Percentiles rank a stretch among this genome's conserved stretches.
phyloP scores from a whole-genome alignment of 2,797 vertebrate genomes.

The Mus minutoides region DNA sequence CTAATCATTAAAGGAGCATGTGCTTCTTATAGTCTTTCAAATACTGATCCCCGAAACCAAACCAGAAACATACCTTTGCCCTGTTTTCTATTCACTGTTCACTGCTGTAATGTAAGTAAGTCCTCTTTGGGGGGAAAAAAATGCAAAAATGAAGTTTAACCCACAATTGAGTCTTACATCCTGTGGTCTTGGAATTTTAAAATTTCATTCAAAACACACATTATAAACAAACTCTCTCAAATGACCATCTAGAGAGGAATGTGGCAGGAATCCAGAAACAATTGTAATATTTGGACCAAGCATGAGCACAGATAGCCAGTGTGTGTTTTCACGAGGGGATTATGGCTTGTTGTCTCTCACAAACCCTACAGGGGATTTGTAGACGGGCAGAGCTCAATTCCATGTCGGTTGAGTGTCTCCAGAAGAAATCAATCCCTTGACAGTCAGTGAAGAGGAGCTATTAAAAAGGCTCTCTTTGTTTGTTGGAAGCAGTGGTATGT shows the following conservation, averaged over 20 bases:
- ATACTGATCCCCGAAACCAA: constrained; percentile 20
- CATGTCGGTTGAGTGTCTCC: constrained; percentile 57
- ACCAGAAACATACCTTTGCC: constrained; percentile 47
- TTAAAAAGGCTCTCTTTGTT: constrained; percentile 65
- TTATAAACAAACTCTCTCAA: constrained; percentile 84
- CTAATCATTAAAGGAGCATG: constrained; percentile 73
- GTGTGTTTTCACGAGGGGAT: constrained; percentile 82
- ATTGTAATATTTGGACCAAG: constrained; percentile 84
- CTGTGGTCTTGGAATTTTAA: constrained; percentile 85
- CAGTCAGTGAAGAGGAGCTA: constrained; percentile 65
- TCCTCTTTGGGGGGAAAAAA: constrained; percentile 72
- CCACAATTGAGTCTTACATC: constrained; percentile 78
- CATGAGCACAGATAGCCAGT: constrained; percentile 82
- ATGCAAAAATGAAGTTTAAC: constrained; percentile 77
- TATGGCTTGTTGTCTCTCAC: constrained; percentile 78
- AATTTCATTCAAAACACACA: constrained; percentile 86
- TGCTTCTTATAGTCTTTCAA: constrained; percentile 73
- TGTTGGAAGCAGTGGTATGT: background rate
- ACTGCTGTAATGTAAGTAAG: constrained; percentile 72
- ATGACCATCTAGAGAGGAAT: constrained; percentile 84
- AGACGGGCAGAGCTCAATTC: constrained; percentile 68
- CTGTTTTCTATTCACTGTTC: constrained; percentile 73
- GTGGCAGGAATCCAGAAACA: constrained; percentile 87
- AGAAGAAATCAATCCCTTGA: constrained; percentile 69
- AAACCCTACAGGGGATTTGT: constrained; percentile 84